Evolutionary conservation across 2,797 vertebrate genomes (phyloP).

Genomic region (Acanthornis magna): DNA sequence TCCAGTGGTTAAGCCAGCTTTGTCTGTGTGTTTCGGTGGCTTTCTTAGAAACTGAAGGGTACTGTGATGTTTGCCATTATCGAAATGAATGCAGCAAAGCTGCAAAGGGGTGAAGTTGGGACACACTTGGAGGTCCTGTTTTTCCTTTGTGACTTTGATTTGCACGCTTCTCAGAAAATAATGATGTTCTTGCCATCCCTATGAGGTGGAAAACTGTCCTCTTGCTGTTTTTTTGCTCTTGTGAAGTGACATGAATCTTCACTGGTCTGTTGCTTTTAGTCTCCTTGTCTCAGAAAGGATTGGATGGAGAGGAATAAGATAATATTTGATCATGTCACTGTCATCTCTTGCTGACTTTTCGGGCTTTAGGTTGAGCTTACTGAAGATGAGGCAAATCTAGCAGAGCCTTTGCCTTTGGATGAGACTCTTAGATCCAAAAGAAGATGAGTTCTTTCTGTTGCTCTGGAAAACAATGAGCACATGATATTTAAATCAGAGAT

Average conservation of each 20-base stretch:
- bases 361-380: not conserved
- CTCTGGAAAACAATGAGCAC: not conserved
- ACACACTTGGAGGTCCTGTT: not conserved
- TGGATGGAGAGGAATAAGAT: not conserved
- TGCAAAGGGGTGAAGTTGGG: not conserved
- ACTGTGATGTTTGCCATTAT: not conserved
- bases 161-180: not conserved
- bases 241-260: not conserved
- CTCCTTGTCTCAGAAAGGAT: not conserved
- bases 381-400: not conserved
- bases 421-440: not conserved
- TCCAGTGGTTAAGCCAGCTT: not conserved
- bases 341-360: not conserved
- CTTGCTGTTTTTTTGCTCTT: not conserved
- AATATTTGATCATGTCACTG: not conserved
- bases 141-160: slow-evolving; percentile 1
- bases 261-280: not conserved
- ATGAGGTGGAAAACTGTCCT: not conserved
- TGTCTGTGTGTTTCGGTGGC: not conserved
- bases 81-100: not conserved
- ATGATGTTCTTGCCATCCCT: not conserved
- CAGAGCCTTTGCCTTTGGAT: not conserved
- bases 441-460: not conserved
- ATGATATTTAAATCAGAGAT: not conserved
- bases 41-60: not conserved